Percentiles rank a stretch among this genome's conserved stretches.
Evolutionary conservation across 1,140 invertebrate genomes (phyloP).

Genomic region (Chlorops oryzae): DNA sequence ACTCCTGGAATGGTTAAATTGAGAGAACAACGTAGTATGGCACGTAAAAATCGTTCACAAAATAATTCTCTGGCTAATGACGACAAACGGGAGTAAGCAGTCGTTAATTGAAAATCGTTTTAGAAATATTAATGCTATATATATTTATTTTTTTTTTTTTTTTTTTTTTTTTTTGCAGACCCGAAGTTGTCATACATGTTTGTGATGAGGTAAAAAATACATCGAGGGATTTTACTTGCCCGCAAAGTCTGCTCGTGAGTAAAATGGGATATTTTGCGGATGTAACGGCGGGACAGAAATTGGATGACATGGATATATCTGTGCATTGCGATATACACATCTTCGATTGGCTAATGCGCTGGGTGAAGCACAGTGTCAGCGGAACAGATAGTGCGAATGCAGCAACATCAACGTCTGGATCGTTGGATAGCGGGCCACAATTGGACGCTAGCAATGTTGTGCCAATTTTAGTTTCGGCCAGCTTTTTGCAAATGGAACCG

Average conservation of each 20-base stretch:
- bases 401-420: constrained; percentile 40
- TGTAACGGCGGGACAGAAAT: constrained; percentile 72
- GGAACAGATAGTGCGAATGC: constrained; percentile 9
- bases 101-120: no score
- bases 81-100: no score
- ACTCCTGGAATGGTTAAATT: no score
- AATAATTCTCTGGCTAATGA: no score
- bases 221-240: constrained; percentile 82
- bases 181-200: constrained; percentile 78
- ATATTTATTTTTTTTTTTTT: no score
- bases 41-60: no score
- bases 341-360: constrained; percentile 97
- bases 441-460: constrained; percentile 81
- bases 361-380: constrained; percentile 71
- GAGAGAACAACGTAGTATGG: no score
- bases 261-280: constrained; percentile 95
- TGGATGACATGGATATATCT: constrained; percentile 94
- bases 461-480: constrained; percentile 86
- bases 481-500: constrained; percentile 87
- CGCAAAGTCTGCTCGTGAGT: constrained; percentile 72
- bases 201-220: constrained; percentile 81
- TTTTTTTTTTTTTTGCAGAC: no score
- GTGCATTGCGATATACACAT: constrained; percentile 88
- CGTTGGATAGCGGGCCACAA: constrained; percentile 52
- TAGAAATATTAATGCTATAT: no score